Evolutionary conservation across 2,797 vertebrate species (phyloP), one percentile per base, ranked within the genome.

Genomic region (Anguilla megastoma): DNA sequence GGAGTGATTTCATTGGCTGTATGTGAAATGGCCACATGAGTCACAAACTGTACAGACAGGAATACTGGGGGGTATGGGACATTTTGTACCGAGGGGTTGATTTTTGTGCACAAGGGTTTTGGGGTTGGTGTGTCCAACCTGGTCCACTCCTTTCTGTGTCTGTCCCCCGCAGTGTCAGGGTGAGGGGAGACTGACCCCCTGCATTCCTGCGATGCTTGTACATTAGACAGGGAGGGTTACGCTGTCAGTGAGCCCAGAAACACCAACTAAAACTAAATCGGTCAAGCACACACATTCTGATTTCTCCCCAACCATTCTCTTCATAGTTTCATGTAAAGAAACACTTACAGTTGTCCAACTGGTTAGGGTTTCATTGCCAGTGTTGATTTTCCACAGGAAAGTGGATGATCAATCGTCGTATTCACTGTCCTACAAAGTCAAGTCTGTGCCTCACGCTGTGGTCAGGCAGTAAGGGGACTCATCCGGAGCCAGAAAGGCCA

Each of bases 401-500:
- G 52, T 27, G 14, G 56, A 52, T 63, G 41, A 52, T 88, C 30
- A 95, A 92, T 91, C 88, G 54, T 86, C 8, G 88, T 88, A 93
- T 95, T 95, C 93, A 95, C 88, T 90, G 86, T 48, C 86, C 24
- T 48, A 94, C 89, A 94, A 41, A 85, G 89, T 94, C 92, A 86
- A 88, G 90, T 41, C 6, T 91, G 90, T 92, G 86, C 91, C 27
- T 79, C 94, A 92, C 41, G 33, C 30, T 18, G 36, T 89, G 88
- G 91, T 89, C 92, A 92, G 94, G 87, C 88, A 93, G 93, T 85
- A 92, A 87, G 87, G 86, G 83, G 88, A 93, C 91, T 91, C 92
- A 93, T 93, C 90, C 90, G 92, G 91, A 94, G 95, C 95, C 93
- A 95, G 88, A 93, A 91, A 84, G 58, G 87, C 91, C 85, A 48